Conservation (phyloP, 2,888 invertebrate genomes). For the Ophioninae sp. region DNA sequence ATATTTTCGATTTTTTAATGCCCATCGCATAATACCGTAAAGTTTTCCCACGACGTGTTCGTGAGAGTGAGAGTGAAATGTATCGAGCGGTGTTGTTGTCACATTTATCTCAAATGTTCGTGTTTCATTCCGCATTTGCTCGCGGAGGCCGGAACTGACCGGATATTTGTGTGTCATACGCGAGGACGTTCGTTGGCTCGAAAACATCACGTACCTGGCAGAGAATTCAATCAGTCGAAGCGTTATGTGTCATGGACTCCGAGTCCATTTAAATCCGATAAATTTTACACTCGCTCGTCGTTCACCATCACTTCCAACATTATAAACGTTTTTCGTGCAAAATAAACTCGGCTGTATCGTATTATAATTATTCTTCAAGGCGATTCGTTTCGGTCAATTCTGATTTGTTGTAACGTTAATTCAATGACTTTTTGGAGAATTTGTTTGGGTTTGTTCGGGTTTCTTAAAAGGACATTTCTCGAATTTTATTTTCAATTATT, state of each 20-base stretch:
- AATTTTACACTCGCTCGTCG: conserved; percentile 50
- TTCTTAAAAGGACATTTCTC: too few species aligned
- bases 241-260: conserved; percentile 51
- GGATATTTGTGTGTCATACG: conserved; percentile 5
- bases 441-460: too few species aligned
- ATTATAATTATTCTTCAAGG: too few species aligned
- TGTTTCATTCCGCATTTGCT: conserved; percentile 2
- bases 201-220: conserved; percentile 30
- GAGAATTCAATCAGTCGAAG: conserved; percentile 48
- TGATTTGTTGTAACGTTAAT: too few species aligned
- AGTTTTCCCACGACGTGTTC: background rate
- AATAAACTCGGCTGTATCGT: background rate
- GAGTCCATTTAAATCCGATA: conserved; percentile 30
- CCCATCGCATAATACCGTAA: background rate
- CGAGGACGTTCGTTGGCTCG: conserved; percentile 26
- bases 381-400: too few species aligned
- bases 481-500: background rate
- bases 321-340: background rate
- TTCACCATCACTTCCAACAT: conserved; percentile 19
- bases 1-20: background rate
- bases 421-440: too few species aligned
- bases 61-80: background rate
- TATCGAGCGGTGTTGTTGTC: conserved; percentile 22
- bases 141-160: conserved; percentile 44
- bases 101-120: conserved; percentile 25